Evolutionary conservation across 2,888 invertebrate species (phyloP).

Genomic region (Phortica magna): DNA sequence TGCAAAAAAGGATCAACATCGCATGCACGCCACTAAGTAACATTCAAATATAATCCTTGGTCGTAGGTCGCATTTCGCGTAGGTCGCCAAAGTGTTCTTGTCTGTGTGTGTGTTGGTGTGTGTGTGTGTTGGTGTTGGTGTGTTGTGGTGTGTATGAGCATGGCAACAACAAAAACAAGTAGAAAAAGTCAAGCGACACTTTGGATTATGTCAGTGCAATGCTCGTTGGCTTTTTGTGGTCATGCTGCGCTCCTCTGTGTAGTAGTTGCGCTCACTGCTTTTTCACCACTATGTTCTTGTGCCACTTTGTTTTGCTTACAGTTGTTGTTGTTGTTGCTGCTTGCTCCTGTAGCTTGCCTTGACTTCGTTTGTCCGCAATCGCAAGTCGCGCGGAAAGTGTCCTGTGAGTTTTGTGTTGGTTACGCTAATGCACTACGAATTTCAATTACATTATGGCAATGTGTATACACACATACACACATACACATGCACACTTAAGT

Average conservation of each 20-base stretch:
- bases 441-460: constrained; percentile 29
- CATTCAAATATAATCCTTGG: constrained; percentile 24
- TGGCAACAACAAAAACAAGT: not conserved
- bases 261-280: not conserved
- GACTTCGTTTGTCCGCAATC: not conserved
- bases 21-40: constrained; percentile 23
- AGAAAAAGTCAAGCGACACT: not conserved
- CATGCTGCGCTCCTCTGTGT: not conserved
- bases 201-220: not conserved
- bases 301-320: not conserved
- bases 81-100: not conserved
- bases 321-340: not conserved
- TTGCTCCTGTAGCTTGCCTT: not conserved
- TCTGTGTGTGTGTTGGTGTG: too few species aligned
- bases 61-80: not conserved
- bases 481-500: not conserved
- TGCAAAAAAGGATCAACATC: not conserved
- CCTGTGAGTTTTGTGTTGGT: constrained; percentile 2
- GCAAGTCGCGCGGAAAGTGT: not conserved
- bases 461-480: constrained; percentile 12
- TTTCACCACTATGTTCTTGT: not conserved
- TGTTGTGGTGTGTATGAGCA: not conserved
- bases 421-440: constrained; percentile 31
- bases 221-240: constrained; percentile 11
- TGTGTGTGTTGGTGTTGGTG: not conserved